Conservation (phyloP, 2,113 vertebrate genomes). For the Pygoscelis antarcticus region DNA sequence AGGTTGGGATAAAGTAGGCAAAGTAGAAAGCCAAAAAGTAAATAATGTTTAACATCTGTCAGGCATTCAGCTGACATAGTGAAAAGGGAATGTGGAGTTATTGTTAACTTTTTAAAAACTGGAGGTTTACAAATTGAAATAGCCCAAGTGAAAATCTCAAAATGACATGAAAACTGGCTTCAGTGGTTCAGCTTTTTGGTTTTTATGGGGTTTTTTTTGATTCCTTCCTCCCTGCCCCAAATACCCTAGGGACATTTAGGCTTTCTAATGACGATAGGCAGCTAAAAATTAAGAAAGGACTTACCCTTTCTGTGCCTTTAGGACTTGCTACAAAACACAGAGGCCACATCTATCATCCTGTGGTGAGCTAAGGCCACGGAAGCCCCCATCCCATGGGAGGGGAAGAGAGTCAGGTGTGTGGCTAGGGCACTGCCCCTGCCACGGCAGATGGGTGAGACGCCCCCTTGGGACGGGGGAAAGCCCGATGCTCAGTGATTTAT, state of each 20-base stretch:
- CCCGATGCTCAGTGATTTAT: background rate
- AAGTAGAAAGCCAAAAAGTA: conserved; percentile 27
- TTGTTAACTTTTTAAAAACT: background rate
- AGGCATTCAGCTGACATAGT: background rate
- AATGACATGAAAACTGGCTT: background rate
- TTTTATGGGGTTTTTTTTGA: background rate
- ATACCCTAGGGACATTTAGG: background rate
- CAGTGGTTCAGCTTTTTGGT: background rate
- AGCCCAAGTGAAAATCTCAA: background rate
- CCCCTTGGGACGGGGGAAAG: background rate
- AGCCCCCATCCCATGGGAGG: background rate
- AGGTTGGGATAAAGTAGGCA: background rate
- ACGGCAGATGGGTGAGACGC: background rate
- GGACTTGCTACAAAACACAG: background rate
- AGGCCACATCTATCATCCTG: background rate
- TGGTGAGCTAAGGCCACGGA: background rate
- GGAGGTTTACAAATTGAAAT: background rate
- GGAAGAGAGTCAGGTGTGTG: background rate
- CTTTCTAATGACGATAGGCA: background rate
- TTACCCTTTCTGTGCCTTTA: background rate
- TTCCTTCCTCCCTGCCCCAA: background rate
- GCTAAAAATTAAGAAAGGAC: background rate
- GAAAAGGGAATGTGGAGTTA: background rate
- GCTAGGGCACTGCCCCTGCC: background rate
- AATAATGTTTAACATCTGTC: conserved; percentile 9